Conservation (phyloP, 2,797 vertebrate species). For the Trematocara caparti region DNA sequence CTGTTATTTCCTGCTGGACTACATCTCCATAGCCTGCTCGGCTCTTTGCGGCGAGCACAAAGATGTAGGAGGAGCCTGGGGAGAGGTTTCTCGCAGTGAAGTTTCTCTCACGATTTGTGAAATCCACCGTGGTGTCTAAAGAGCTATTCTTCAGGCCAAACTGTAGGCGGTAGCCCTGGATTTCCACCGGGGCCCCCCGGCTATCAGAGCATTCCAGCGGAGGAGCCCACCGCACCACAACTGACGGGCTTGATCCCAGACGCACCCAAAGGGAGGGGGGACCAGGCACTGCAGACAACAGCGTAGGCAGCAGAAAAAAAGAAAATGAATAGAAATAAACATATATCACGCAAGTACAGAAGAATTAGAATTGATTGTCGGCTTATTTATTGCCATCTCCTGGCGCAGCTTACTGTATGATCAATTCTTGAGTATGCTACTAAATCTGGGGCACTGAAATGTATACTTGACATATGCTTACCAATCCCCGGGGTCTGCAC, state of each 20-base stretch:
- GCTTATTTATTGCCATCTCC: slow-evolving; percentile 44
- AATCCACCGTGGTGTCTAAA: slow-evolving; percentile 78
- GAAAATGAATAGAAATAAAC: slow-evolving; percentile 1
- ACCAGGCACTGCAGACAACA: slow-evolving; percentile 81
- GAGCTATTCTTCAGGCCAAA: slow-evolving; percentile 82
- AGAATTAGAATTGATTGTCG: slow-evolving; percentile 50
- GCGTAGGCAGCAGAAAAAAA: slow-evolving; percentile 42
- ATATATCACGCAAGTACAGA: slow-evolving; percentile 39
- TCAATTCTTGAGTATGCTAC: slow-evolving; percentile 49
- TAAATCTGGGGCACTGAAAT: slow-evolving; percentile 45
- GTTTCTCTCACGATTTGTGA: slow-evolving; percentile 76
- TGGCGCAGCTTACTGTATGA: slow-evolving; percentile 29
- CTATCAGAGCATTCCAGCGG: slow-evolving; percentile 51
- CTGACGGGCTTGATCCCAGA: slow-evolving; percentile 79
- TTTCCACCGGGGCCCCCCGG: slow-evolving; percentile 64
- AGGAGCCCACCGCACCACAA: slow-evolving; percentile 85
- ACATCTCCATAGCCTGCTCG: slow-evolving; percentile 84
- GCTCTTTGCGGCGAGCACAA: slow-evolving; percentile 85
- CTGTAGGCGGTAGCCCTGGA: slow-evolving; percentile 88
- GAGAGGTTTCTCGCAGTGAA: slow-evolving; percentile 78
- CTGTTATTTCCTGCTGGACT: slow-evolving; percentile 66
- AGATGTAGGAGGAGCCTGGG: slow-evolving; percentile 87
- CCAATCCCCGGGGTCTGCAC: slow-evolving; percentile 87
- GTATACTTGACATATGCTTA: slow-evolving; percentile 61
- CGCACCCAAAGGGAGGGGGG: slow-evolving; percentile 84